A percentile compares a stretch with the other conserved stretches of the same genome.
These are phyloP conservation scores for Delphinus delphis DNA, from an alignment of 2,113 vertebrate genomes.

Conservation along the genomic window DNA sequence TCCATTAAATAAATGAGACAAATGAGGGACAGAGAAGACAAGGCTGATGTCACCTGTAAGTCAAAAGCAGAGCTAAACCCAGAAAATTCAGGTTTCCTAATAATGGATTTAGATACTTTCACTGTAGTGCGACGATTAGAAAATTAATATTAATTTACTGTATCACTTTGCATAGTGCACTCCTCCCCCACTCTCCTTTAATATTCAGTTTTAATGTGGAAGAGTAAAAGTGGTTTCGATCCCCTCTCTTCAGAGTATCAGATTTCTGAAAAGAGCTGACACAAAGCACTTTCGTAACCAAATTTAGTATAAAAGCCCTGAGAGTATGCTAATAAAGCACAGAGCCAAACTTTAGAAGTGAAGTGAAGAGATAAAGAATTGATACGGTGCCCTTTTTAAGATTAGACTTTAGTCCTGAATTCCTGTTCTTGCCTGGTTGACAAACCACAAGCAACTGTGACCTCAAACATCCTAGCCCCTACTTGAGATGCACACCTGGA, in stretches of 20 bases:
- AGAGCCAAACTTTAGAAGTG: constrained; percentile 41
- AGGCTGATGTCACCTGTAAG: not conserved
- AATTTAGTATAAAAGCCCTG: constrained; percentile 55
- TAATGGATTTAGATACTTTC: not conserved
- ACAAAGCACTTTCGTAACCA: constrained; percentile 53
- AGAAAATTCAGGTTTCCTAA: not conserved
- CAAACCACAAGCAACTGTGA: not conserved
- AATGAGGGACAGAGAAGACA: not conserved
- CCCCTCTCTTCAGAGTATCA: constrained; percentile 31
- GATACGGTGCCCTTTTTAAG: not conserved
- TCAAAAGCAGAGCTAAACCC: not conserved
- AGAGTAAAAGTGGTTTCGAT: constrained; percentile 56
- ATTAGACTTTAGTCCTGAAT: not conserved
- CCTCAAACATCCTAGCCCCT: not conserved
- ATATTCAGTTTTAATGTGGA: constrained; percentile 60
- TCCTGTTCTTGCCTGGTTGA: not conserved
- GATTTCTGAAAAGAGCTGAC: constrained; percentile 68
- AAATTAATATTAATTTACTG: not conserved
- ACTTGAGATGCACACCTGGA: not conserved
- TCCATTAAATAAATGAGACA: not conserved
- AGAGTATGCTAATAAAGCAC: constrained; percentile 57
- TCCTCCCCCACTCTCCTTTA: not conserved
- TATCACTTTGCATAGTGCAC: constrained; percentile 22
- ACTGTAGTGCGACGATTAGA: not conserved
- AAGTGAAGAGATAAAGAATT: not conserved